Evolutionary conservation across 2,113 vertebrate species (phyloP).

Genomic region (Gasterosteus aculeatus): DNA sequence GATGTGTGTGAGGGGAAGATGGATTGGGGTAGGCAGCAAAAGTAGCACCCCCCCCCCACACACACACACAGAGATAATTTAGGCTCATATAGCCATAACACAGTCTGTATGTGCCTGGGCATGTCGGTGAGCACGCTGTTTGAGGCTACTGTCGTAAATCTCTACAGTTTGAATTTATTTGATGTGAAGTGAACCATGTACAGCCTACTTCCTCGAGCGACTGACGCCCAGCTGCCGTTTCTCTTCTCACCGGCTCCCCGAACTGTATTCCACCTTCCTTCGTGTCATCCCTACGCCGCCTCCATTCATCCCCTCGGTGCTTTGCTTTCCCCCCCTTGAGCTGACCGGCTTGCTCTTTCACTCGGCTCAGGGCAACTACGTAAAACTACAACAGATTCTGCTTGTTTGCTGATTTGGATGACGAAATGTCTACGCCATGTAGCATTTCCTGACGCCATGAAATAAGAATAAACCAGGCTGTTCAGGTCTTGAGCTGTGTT

Average conservation of each 20-base stretch:
- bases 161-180: conserved; percentile 36
- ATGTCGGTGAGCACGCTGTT: conserved; percentile 21
- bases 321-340: conserved; percentile 2
- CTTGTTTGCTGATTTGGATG: neutral
- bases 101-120: conserved; percentile 40
- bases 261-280: conserved; percentile 19
- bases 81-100: conserved; percentile 29
- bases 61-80: conserved; percentile 4
- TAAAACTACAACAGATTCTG: conserved; percentile 11
- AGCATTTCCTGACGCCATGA: neutral
- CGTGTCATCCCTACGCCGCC: conserved; percentile 38
- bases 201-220: conserved; percentile 32
- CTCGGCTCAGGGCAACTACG: neutral
- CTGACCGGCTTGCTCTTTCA: neutral
- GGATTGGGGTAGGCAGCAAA: neutral
- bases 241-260: conserved; percentile 43
- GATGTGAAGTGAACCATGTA: conserved; percentile 9
- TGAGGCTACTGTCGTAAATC: conserved; percentile 16
- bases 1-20: neutral
- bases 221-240: conserved; percentile 64
- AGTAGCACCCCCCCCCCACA: neutral
- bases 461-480: neutral
- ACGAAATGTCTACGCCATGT: neutral
- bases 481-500: neutral
- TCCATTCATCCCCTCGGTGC: conserved; percentile 56